Conservation (phyloP, 53 echinoderm and acorn worm genomes). For the Paracentrotus lividus region DNA sequence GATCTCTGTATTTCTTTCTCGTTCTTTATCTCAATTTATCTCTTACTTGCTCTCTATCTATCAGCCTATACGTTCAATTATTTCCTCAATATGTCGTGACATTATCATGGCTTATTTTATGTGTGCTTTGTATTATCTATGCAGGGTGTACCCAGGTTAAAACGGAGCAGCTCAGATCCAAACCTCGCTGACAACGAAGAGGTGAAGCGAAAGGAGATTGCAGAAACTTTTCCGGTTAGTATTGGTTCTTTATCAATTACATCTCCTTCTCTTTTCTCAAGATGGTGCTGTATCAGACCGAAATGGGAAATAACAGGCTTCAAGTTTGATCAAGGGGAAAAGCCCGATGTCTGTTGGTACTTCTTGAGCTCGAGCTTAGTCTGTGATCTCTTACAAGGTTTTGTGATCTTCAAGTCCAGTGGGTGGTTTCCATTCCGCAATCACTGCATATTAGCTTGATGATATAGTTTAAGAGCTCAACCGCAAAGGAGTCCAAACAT, state of each 20-base stretch:
- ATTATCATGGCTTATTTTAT: not conserved
- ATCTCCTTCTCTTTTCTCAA: not conserved
- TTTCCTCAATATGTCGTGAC: not conserved
- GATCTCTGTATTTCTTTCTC: not conserved
- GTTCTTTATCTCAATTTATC: not conserved
- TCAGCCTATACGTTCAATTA: not conserved
- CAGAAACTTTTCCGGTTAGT: conserved; percentile 95
- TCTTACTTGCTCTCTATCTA: not conserved
- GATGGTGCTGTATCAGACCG: too few relatives aligned
- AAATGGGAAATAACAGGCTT: too few relatives aligned
- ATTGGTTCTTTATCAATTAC: not conserved
- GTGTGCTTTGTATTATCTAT: not conserved
- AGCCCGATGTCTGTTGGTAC: too few relatives aligned
- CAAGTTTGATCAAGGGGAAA: too few relatives aligned
- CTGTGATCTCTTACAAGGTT: too few relatives aligned
- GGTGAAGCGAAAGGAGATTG: conserved; percentile 92
- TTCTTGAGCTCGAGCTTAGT: too few relatives aligned
- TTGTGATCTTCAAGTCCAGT: too few relatives aligned
- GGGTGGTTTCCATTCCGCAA: too few relatives aligned
- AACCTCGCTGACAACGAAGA: conserved; percentile 92
- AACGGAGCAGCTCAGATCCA: conserved; percentile 93
- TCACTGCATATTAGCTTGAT: too few relatives aligned
- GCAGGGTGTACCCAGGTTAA: conserved; percentile 82
- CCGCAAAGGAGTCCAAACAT: too few relatives aligned
- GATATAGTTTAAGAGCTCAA: too few relatives aligned